Evolutionary conservation across 1,140 invertebrate species (phyloP).

Genomic region (Wasmannia auropunctata): DNA sequence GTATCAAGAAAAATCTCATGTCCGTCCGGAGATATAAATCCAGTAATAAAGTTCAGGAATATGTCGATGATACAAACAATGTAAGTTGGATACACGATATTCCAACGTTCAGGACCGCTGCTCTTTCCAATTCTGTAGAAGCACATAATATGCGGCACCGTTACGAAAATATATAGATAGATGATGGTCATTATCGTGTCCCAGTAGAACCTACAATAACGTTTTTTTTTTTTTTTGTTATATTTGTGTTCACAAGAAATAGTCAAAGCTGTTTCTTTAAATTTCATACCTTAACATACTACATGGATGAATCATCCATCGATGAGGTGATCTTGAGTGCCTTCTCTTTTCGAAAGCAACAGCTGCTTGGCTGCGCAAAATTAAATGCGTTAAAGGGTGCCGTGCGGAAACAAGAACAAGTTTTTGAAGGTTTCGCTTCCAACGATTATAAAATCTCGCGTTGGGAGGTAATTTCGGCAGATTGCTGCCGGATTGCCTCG

Average conservation of each 20-base stretch:
- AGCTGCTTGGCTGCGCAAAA: slow-evolving; percentile 75
- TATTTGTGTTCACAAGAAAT: not conserved
- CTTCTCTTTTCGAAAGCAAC: slow-evolving; percentile 76
- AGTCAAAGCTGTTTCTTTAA: not conserved
- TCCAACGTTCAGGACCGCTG: slow-evolving; percentile 29
- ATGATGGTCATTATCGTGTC: slow-evolving; percentile 76
- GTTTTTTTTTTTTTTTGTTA: not conserved
- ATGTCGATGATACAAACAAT: slow-evolving; percentile 75
- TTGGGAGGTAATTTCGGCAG: slow-evolving; percentile 77
- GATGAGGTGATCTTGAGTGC: slow-evolving; percentile 72
- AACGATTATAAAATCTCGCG: slow-evolving; percentile 59
- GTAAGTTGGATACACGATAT: slow-evolving; percentile 64
- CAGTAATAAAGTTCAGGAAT: slow-evolving; percentile 77
- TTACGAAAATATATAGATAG: slow-evolving; percentile 74
- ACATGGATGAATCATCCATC: slow-evolving; percentile 80
- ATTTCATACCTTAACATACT: slow-evolving; percentile 64
- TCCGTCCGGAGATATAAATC: slow-evolving; percentile 67
- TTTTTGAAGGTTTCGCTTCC: slow-evolving; percentile 76
- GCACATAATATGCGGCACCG: slow-evolving; percentile 70
- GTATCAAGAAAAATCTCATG: slow-evolving; percentile 74
- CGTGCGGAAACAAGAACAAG: slow-evolving; percentile 68
- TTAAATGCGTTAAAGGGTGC: slow-evolving; percentile 73
- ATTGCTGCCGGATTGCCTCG: slow-evolving; percentile 72
- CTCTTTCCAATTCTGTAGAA: slow-evolving; percentile 73
- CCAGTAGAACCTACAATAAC: slow-evolving; percentile 73